A percentile compares a stretch with the other conserved stretches of the same genome.
These are phyloP conservation scores for Sinodicranocentrus sp. DNA, from an alignment of 2,888 invertebrate genomes.

Conservation along the genomic window DNA sequence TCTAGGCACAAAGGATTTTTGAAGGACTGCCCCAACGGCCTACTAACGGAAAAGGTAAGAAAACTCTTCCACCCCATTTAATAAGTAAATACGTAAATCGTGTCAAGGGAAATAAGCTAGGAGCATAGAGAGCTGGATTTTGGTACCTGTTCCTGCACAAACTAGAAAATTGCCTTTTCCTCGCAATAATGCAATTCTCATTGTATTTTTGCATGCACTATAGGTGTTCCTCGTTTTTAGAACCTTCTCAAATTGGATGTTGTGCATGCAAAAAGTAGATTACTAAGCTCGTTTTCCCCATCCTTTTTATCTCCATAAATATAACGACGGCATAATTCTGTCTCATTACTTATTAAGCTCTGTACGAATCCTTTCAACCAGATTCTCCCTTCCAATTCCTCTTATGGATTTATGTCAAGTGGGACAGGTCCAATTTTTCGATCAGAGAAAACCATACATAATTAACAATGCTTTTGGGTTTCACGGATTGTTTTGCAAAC, in stretches of 20 bases:
- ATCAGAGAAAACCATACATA: no score
- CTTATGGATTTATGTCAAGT: no score
- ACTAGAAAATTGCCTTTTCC: constrained; percentile 3
- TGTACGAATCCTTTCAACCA: background rate
- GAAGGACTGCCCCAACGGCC: constrained; percentile 72
- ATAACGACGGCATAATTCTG: background rate
- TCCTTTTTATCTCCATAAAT: constrained; percentile 18
- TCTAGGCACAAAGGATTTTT: constrained; percentile 70
- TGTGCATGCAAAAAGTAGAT: constrained; percentile 50
- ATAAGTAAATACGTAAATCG: constrained; percentile 65
- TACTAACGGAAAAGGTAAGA: constrained; percentile 72
- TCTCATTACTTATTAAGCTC: constrained; percentile 38
- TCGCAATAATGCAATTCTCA: constrained; percentile 8
- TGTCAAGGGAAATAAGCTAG: constrained; percentile 54
- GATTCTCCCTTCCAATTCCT: no score
- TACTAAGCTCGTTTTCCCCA: constrained; percentile 21
- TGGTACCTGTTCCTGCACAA: background rate
- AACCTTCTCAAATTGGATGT: background rate
- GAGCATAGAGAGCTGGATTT: background rate
- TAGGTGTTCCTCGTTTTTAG: constrained; percentile 19
- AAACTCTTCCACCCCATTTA: constrained; percentile 51
- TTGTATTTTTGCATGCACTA: constrained; percentile 4
- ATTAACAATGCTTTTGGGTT: no score
- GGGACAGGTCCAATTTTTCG: no score
- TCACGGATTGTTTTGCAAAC: no score